Evolutionary conservation across 2,113 vertebrate genomes (phyloP).

Genomic region (Ibidorhyncha struthersii): DNA sequence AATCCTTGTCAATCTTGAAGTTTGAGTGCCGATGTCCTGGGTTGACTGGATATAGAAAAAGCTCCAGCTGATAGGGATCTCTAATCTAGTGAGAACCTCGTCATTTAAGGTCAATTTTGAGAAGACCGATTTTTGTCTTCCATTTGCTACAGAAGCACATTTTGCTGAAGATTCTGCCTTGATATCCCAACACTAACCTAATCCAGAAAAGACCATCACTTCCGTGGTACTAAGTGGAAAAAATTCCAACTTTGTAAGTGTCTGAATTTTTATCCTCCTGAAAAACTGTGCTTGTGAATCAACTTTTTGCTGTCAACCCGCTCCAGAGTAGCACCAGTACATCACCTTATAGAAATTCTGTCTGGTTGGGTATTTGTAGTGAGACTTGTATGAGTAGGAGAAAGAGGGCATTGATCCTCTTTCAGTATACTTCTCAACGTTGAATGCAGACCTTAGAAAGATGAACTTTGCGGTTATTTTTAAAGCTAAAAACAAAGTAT

Average conservation of each 20-base stretch:
- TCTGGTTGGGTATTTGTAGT: background rate
- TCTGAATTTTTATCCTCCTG: background rate
- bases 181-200: background rate
- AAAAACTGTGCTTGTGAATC: background rate
- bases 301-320: background rate
- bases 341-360: background rate
- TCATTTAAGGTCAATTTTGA: background rate
- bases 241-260: background rate
- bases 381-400: background rate
- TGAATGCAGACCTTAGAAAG: background rate
- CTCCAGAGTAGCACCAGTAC: background rate
- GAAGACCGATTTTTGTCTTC: background rate
- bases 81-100: background rate
- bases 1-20: background rate
- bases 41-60: background rate
- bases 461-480: background rate
- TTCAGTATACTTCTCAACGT: background rate
- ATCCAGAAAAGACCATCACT: background rate
- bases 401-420: background rate
- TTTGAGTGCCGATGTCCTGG: background rate
- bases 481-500: background rate
- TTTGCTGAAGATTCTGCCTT: background rate
- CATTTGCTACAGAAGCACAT: background rate
- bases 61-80: background rate
- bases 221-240: background rate